phyloP scores from a whole-genome alignment of 2,888 invertebrate species.

The Endomychus coccineus region DNA sequence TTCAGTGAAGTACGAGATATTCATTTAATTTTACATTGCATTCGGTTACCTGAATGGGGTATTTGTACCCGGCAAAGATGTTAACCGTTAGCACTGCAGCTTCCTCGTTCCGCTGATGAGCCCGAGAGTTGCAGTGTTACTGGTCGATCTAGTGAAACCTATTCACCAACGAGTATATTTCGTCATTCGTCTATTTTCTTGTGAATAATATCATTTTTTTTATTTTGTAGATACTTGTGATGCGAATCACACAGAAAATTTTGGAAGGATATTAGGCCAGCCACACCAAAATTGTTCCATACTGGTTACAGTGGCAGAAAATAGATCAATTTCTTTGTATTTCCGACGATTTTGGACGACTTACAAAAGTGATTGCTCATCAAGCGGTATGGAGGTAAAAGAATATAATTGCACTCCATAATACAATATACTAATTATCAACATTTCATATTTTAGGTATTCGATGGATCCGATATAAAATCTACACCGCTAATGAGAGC shows the following conservation, averaged over 20 bases:
- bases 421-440: constrained; percentile 1
- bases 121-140: too few species aligned
- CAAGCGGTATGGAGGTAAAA: constrained; percentile 4
- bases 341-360: constrained; percentile 5
- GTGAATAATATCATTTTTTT: too few species aligned
- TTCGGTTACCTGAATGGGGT: too few species aligned
- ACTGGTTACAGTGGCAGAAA: constrained; percentile 5
- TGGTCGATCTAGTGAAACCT: too few species aligned
- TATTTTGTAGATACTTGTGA: too few species aligned
- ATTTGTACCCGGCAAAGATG: too few species aligned
- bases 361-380: constrained; percentile 7
- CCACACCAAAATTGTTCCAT: constrained; percentile 7
- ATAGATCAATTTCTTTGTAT: constrained; percentile 11
- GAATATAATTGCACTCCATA: neutral
- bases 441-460: constrained; percentile 7
- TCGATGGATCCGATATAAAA: constrained; percentile 14
- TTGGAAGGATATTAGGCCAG: constrained; percentile 4
- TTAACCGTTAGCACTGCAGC: too few species aligned
- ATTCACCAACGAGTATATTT: too few species aligned
- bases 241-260: constrained; percentile 10
- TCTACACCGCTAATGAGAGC: constrained; percentile 30
- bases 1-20: too few species aligned
- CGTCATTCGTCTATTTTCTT: too few species aligned
- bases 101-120: too few species aligned
- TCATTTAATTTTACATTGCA: too few species aligned